These are phyloP conservation scores for Eristalis pertinax DNA, from an alignment of 2,888 invertebrate genomes.

Conservation along the genomic window DNA sequence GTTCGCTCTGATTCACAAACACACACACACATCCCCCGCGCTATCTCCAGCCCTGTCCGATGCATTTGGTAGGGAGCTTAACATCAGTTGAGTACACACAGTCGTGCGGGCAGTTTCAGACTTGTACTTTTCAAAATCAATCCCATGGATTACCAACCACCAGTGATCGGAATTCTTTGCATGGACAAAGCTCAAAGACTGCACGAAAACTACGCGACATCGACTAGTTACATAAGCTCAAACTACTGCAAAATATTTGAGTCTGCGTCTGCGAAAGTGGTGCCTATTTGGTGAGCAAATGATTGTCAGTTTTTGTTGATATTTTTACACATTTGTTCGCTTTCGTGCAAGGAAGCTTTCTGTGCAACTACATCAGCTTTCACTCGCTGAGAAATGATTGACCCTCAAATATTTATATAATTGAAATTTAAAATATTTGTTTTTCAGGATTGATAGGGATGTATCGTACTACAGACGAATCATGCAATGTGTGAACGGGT, in stretches of 20 bases:
- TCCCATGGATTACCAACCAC: constrained; percentile 74
- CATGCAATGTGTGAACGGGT: constrained; percentile 87
- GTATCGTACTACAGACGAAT: constrained; percentile 84
- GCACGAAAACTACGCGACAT: constrained; percentile 82
- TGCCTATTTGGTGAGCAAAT: constrained; percentile 88
- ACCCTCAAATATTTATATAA: neutral
- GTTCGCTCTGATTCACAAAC: neutral
- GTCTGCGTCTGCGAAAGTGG: constrained; percentile 90
- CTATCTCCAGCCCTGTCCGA: neutral
- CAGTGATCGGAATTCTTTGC: constrained; percentile 87
- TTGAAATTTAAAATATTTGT: constrained; percentile 28
- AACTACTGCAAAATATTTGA: constrained; percentile 94
- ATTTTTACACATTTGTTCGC: neutral
- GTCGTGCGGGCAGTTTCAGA: neutral
- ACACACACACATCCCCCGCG: neutral
- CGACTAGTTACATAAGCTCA: constrained; percentile 89
- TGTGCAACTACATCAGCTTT: neutral
- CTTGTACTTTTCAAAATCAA: neutral
- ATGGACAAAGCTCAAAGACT: constrained; percentile 85
- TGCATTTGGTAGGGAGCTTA: neutral
- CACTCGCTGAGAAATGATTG: neutral
- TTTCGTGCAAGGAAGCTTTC: neutral
- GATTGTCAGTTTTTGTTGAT: neutral
- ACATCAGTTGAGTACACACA: neutral
- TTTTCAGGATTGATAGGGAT: constrained; percentile 84